phyloP scores from a whole-genome alignment of 1,140 invertebrate species.

The Odontomachus brunneus region DNA sequence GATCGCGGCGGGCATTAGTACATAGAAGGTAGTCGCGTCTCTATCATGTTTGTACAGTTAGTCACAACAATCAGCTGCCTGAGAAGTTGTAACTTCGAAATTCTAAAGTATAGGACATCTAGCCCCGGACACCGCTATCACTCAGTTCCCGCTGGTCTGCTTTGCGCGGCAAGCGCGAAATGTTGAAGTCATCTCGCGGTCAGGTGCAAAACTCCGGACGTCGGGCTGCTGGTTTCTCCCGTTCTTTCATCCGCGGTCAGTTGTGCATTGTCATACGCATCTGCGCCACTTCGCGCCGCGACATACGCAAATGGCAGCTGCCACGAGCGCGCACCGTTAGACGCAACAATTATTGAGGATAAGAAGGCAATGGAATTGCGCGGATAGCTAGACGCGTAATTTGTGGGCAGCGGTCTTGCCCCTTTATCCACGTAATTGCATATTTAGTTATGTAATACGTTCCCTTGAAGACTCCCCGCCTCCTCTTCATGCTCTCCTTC shows the following conservation, averaged over 20 bases:
- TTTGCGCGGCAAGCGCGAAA: no score
- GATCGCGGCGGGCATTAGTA: no score
- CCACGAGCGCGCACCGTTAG: constrained; percentile 19
- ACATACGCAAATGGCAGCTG: constrained; percentile 23
- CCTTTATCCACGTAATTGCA: constrained; percentile 34
- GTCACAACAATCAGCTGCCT: no score
- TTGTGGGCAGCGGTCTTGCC: background rate
- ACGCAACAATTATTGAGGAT: constrained; percentile 4
- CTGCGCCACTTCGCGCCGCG: background rate
- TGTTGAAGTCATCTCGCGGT: no score
- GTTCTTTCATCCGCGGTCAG: background rate
- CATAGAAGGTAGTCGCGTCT: no score
- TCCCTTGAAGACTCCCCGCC: constrained; percentile 14
- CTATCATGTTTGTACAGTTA: no score
- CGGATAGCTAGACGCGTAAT: constrained; percentile 25
- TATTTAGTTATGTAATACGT: constrained; percentile 38
- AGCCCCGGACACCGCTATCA: no score
- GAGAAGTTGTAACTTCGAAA: no score
- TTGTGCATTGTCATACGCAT: constrained; percentile 42
- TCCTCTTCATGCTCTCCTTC: background rate
- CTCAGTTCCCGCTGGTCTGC: no score
- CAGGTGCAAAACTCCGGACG: background rate
- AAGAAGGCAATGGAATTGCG: constrained; percentile 33
- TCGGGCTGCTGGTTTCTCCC: background rate
- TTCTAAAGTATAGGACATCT: no score